These are phyloP conservation scores for Latrodectus hesperus DNA, from an alignment of 2,888 invertebrate species.

Conservation along the genomic window DNA sequence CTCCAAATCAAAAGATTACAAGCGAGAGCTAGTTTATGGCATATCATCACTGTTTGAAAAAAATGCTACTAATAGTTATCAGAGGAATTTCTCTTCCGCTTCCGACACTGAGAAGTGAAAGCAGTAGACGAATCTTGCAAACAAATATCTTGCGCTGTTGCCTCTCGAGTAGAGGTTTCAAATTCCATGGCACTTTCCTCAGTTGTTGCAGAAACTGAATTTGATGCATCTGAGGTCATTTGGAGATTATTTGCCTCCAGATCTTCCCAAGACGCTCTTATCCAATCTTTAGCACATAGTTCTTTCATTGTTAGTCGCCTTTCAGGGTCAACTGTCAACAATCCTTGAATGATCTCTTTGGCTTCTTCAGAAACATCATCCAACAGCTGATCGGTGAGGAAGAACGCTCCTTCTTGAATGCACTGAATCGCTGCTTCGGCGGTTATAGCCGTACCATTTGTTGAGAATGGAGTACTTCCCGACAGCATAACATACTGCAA, in stretches of 20 bases:
- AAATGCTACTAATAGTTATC: too few species aligned
- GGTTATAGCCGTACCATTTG: conserved; percentile 81
- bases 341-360: conserved; percentile 83
- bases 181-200: conserved; percentile 76
- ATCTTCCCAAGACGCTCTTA: conserved; percentile 75
- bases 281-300: conserved; percentile 83
- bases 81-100: too few species aligned
- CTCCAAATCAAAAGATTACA: too few species aligned
- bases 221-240: conserved; percentile 80
- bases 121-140: too few species aligned
- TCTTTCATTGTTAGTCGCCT: conserved; percentile 82
- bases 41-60: too few species aligned
- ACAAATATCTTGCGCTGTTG: too few species aligned
- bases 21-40: too few species aligned
- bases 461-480: conserved; percentile 88
- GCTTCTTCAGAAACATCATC: conserved; percentile 83
- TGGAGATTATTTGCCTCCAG: conserved; percentile 78
- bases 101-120: too few species aligned
- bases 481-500: conserved; percentile 86
- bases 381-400: conserved; percentile 84
- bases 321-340: conserved; percentile 86
- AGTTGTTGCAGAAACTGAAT: conserved; percentile 75
- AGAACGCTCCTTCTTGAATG: conserved; percentile 86
- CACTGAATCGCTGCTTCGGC: conserved; percentile 84
- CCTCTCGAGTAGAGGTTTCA: too few species aligned